Evolutionary conservation across 2,797 vertebrate species (phyloP).

Genomic region (Betta splendens): DNA sequence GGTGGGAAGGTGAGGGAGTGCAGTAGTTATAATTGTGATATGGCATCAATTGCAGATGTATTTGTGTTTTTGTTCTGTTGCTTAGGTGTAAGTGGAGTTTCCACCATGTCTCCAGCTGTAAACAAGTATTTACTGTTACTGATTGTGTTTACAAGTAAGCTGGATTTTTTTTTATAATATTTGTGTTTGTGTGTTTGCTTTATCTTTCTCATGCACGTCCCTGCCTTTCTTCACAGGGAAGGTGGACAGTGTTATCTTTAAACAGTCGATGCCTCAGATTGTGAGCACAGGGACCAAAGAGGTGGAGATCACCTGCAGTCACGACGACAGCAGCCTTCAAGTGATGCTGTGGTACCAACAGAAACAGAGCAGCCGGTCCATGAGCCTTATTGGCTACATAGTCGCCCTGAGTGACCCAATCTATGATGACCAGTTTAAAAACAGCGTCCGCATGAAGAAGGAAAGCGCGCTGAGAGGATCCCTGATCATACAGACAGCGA

Average conservation of each 20-base stretch:
- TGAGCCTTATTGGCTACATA: conserved; percentile 22
- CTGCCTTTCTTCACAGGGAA: conserved; percentile 10
- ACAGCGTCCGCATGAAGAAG: conserved; percentile 29
- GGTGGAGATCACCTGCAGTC: conserved; percentile 35
- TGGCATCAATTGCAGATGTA: background rate
- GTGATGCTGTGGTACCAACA: conserved; percentile 53
- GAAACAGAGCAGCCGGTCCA: background rate
- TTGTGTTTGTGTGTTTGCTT: background rate
- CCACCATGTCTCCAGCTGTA: conserved; percentile 19
- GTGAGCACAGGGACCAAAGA: background rate
- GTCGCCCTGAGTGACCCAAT: background rate
- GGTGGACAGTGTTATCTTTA: conserved; percentile 11
- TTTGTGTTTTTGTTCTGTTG: background rate
- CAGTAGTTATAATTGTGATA: background rate
- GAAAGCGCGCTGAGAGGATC: background rate
- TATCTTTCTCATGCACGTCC: background rate
- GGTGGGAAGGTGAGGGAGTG: background rate
- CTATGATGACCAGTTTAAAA: conserved; percentile 15
- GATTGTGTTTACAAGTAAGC: conserved; percentile 5
- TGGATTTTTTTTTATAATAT: background rate
- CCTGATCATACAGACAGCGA: conserved; percentile 8
- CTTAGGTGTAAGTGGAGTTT: background rate
- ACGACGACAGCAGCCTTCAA: conserved; percentile 18
- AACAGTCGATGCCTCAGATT: conserved; percentile 37
- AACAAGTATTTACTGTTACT: conserved; percentile 14